Base-by-base conservation (phyloP, 2,888 invertebrate genomes). In the Pristionchus entomophagus region DNA sequence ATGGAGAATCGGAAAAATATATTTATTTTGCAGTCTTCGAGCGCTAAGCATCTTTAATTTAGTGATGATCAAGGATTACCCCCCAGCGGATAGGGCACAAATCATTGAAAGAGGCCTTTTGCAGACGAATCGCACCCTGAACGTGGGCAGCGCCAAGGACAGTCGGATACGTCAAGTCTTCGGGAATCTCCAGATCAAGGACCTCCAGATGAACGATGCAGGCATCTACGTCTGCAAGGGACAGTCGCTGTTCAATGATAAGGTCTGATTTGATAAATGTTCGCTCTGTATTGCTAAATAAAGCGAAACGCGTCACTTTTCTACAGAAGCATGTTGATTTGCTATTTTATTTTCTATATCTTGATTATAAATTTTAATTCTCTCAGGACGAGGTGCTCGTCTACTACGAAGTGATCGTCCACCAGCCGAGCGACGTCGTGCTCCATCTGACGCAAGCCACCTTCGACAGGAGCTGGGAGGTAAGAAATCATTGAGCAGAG, bases 391-490 rank as follows among this genome's bases (percentile, higher is more conserved):
- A 84, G 19, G 49, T 84, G 10, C 38, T 56, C n/a, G 45, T 92
- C 29, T 89, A 88, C 87, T 92, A 92, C 86, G 89, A 89, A n/a
- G 45, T 92, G 12, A 81, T 90, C 17, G 92, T 92, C 5, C 90
- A 91, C 78, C 89, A 90, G 19, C 91, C 92, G 35, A 91, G 92
- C 8, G 89, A 87, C 49, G 89, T 81, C 65, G 87, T 17, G 81
- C 87, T 49, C 86, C 88, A 87, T 32, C 87, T 90, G 35, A 88
- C 85, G 10, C 82, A 86, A 19, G n/a, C 35, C 0, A 62, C 38
- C 3, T 22, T 19, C 14, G 78, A 78, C 26, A 41, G 62, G n/a
- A 85, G 78, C n/a, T 85, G 85, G 85, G 45, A 41, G 85, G 85
- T 85, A 26, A 82, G 45, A 35, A 35, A 10, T 6, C 32, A 51